Evolutionary conservation across 2,888 invertebrate genomes (phyloP), one percentile per base, ranked within the genome.

Genomic region (Dascillus cervinus): DNA sequence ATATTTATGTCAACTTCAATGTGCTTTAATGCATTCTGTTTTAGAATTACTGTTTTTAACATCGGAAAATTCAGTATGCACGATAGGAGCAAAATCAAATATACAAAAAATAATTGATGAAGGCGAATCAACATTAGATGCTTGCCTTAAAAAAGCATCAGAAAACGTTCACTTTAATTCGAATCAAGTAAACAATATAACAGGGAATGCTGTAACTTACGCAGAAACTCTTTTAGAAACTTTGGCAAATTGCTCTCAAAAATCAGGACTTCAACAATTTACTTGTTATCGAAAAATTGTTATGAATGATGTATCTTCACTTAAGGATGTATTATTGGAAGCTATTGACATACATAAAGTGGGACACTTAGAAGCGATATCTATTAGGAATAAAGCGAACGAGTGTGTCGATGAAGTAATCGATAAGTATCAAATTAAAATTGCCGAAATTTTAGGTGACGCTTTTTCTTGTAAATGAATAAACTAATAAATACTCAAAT

Each of bases 201-300:
- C 47, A 2, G 37, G 41, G 24, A 30, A 32, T 3, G 52, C 54
- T 2, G 36, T 52, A 11, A 32, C 34, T 13, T 31, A 42, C 9
- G 55, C 52, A 1, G 49, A 54, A 28, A 25, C 34, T 8, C 44
- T 58, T 20, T 28, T 58, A 13, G 48, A 52, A 15, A 41, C 46
- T 3, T 26, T 58, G 29, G 39, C 45, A 13, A 36, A 37, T 3
- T 57, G 57, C 32, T 53, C 55, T 30, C 31, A 41, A 21, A 54
- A 53, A 32, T 24, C 37, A 1, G 54, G 48, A 4, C 36, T 56
- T 14, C 46, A 46, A 9, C 49, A 55, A 22, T 49, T 58, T 26
- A 33, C 47, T 13, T 62, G 60, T 30, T 61, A 60, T 35, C 53
- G 50, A 35, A 49, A 50, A 12, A 49, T 59, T 10, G 58, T 60